A percentile compares a stretch with the other conserved stretches of the same genome.
Conservation (phyloP, 1,140 invertebrate genomes). For the Arion vulgaris region DNA sequence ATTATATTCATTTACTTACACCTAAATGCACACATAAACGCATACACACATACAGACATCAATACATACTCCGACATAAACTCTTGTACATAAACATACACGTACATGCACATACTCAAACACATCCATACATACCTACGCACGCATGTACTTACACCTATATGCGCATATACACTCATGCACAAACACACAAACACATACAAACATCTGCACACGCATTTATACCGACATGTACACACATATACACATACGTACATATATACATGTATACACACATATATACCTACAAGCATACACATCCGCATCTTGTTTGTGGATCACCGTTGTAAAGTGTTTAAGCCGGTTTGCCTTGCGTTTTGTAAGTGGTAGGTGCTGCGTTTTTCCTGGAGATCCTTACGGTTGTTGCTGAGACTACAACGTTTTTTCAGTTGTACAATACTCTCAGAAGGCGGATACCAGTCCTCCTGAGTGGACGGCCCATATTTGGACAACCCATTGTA, state of each 20-base stretch:
- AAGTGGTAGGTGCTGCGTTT: no score
- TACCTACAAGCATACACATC: neutral
- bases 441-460: no score
- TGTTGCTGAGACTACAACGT: no score
- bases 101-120: constrained; percentile 13
- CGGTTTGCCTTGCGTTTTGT: no score
- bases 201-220: neutral
- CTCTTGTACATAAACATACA: constrained; percentile 21
- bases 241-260: constrained; percentile 4
- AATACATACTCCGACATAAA: constrained; percentile 26
- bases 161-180: constrained; percentile 27
- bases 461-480: no score
- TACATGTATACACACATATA: constrained; percentile 4
- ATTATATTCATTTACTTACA: no score
- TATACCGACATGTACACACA: neutral
- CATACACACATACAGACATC: constrained; percentile 6
- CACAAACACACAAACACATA: neutral
- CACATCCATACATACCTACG: constrained; percentile 24
- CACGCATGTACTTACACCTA: constrained; percentile 29
- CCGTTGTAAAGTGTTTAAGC: no score
- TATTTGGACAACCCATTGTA: no score
- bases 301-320: no score
- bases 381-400: no score
- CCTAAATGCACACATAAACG: constrained; percentile 20
- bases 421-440: no score